Base-by-base conservation (phyloP, 2,888 invertebrate species). In the Tetramorium bicarinatum region DNA sequence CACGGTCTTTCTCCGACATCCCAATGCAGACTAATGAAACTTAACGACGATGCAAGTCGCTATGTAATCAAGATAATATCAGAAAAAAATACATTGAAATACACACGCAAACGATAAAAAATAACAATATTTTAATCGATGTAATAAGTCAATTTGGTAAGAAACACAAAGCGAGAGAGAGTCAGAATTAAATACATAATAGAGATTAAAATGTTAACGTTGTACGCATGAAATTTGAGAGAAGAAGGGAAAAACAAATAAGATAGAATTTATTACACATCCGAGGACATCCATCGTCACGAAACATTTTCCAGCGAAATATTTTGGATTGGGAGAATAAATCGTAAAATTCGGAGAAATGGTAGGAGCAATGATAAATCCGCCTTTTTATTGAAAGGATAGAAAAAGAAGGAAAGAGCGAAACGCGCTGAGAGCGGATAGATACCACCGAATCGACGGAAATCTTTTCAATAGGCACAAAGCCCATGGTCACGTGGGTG, bases 401-500 rank as follows among this genome's bases (percentile, higher is more conserved):
- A 47, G 25, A 80, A 38, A 71, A 11, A 38, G 34, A 21, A 47
- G n/a, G 3, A 67, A 41, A 54, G 41, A 56, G 52, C n/a, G 54
- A 54, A 52, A 56, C 44, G 41, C 56, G 61, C 64, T 52, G 64
- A 83, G 54, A 83, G 54, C 72, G 72, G 67, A 85, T 75, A 80
- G 72, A 76, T 75, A 72, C 67, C 54, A 62, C 54, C 83, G 85
- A 75, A 83, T 89, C 87, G 89, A 87, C 85, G 87, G 83, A 75
- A 87, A 85, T 89, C 82, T 79, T 88, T 87, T 85, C 82, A 84
- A 38, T 82, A 80, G 69, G 71, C 76, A 64, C 52, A 62, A 71
- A 34, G 71, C 41, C 54, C 47, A 80, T 56, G 25, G 56, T 74
- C 69, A 74, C 38, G 85, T 59, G n/a, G 67, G 69, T 85, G 56